phyloP scores from a whole-genome alignment of 2,113 vertebrate genomes.

The Trogon melanurus region DNA sequence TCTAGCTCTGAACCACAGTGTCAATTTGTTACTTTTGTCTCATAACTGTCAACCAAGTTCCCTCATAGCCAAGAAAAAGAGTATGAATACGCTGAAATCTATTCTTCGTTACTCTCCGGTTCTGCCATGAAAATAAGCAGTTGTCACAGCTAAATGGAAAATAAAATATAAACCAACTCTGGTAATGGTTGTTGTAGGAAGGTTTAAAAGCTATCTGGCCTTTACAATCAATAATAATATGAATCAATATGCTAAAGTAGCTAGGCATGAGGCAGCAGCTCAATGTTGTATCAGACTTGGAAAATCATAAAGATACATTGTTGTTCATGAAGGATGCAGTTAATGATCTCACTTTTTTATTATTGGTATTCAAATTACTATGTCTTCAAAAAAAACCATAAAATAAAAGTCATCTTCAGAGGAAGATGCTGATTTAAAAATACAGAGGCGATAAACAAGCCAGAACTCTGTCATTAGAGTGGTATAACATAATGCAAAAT shows the following conservation, averaged over 20 bases:
- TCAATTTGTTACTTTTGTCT: background rate
- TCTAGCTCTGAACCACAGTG: background rate
- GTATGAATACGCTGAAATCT: background rate
- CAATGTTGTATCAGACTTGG: background rate
- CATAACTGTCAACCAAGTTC: background rate
- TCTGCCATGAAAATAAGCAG: background rate
- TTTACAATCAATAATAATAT: background rate
- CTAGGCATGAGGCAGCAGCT: background rate
- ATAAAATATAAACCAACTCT: background rate
- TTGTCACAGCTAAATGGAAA: background rate
- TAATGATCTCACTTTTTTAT: background rate
- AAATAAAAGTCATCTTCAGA: background rate
- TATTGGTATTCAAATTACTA: background rate
- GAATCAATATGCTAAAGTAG: background rate
- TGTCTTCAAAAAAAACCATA: background rate
- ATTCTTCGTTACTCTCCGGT: background rate
- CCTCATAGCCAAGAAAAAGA: background rate
- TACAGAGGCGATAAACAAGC: background rate
- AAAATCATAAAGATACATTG: background rate
- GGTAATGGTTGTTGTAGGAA: background rate
- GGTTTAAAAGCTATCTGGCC: background rate
- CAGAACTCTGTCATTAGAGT: background rate
- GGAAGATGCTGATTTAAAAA: background rate
- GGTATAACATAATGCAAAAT: background rate
- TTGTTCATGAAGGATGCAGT: background rate